These are phyloP conservation scores for Sycophila texana DNA, from an alignment of 2,888 invertebrate species.

Conservation along the genomic window DNA sequence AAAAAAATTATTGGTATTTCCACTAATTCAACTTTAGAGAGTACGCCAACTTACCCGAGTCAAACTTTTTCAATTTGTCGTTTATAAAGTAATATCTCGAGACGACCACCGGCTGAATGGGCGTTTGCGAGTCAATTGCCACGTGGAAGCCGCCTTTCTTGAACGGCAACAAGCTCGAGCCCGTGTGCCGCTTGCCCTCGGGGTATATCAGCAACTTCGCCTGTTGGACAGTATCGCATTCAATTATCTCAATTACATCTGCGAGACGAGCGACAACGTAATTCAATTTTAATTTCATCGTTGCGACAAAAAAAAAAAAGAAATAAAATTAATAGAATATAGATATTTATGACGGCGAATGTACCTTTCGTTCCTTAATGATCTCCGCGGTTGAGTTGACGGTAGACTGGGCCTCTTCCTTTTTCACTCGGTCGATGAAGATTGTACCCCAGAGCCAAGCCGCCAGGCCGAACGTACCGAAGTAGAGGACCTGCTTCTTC, in stretches of 20 bases:
- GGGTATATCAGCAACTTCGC: conserved; percentile 92
- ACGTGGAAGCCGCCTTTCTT: conserved; percentile 98
- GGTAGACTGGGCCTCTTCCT: conserved; percentile 83
- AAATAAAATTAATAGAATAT: too few species aligned
- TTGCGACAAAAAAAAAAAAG: neutral
- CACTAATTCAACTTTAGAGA: too few species aligned
- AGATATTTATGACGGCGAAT: neutral
- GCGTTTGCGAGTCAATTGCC: conserved; percentile 88
- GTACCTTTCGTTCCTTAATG: conserved; percentile 81
- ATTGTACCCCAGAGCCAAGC: conserved; percentile 93
- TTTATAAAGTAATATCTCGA: conserved; percentile 89
- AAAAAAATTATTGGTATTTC: too few species aligned
- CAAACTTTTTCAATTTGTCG: conserved; percentile 80
- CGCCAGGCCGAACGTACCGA: conserved; percentile 90
- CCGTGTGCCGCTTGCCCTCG: conserved; percentile 92
- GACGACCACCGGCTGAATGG: conserved; percentile 92
- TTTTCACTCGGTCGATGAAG: conserved; percentile 88
- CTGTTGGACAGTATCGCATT: conserved; percentile 73
- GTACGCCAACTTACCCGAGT: conserved; percentile 77
- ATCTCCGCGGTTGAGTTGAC: conserved; percentile 84
- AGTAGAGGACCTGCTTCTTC: conserved; percentile 88
- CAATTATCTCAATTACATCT: too few species aligned
- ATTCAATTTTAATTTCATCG: too few species aligned
- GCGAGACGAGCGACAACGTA: too few species aligned
- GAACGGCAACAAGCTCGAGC: conserved; percentile 88